Conservation (phyloP, 2,797 vertebrate genomes). For the Hephaestus fuliginosus region DNA sequence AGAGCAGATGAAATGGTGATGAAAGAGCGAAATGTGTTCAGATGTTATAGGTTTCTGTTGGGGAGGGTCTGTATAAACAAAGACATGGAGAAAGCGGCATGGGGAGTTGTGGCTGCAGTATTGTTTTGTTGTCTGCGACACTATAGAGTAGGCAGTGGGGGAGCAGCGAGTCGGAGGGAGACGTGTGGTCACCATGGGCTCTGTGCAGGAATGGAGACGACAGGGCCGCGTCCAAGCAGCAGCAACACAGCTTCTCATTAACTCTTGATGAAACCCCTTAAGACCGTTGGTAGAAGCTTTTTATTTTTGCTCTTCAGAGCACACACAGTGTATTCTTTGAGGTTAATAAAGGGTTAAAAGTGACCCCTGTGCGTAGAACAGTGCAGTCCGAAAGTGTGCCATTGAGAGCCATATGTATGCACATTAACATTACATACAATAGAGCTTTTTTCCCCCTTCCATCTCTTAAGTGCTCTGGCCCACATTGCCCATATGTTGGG, state of each 20-base stretch:
- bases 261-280: slow-evolving; percentile 40
- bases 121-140: slow-evolving; percentile 67
- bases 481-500: slow-evolving; percentile 51
- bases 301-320: neutral
- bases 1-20: neutral
- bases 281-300: slow-evolving; percentile 30
- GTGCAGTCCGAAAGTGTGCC: neutral
- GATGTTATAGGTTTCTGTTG: slow-evolving; percentile 11
- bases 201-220: slow-evolving; percentile 73
- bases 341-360: slow-evolving; percentile 14
- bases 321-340: slow-evolving; percentile 6
- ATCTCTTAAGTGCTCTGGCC: slow-evolving; percentile 13
- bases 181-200: slow-evolving; percentile 83
- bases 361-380: neutral
- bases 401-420: neutral
- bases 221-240: slow-evolving; percentile 56
- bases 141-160: slow-evolving; percentile 57
- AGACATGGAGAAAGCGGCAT: slow-evolving; percentile 25
- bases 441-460: neutral
- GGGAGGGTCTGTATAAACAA: slow-evolving; percentile 25
- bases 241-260: slow-evolving; percentile 62
- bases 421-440: neutral
- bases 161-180: slow-evolving; percentile 42
- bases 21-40: slow-evolving; percentile 6
- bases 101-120: slow-evolving; percentile 51